These are phyloP conservation scores for Eurystomus gularis DNA, from an alignment of 2,113 vertebrate species.

Conservation along the genomic window DNA sequence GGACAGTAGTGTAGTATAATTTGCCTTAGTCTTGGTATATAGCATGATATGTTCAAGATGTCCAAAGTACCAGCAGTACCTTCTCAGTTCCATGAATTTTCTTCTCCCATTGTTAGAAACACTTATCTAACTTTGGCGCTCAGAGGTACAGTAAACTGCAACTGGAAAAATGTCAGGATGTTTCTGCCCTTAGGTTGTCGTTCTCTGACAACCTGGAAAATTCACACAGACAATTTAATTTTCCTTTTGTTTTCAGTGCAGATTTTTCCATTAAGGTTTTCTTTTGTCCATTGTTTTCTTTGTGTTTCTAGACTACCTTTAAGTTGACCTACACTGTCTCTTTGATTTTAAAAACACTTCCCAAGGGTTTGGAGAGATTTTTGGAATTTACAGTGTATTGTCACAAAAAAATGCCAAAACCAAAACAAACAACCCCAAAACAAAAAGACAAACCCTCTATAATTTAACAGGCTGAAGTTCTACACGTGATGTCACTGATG, in stretches of 20 bases:
- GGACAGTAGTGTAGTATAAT: not conserved
- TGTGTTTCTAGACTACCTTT: not conserved
- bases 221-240: not conserved
- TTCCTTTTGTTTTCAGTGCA: not conserved
- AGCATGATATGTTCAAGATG: not conserved
- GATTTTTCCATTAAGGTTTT: not conserved
- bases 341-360: not conserved
- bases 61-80: not conserved
- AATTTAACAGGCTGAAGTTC: not conserved
- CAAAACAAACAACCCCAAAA: fast-evolving
- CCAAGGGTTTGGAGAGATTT: not conserved
- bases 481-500: not conserved
- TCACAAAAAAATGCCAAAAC: not conserved
- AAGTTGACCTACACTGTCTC: not conserved
- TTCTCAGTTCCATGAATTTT: not conserved
- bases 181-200: not conserved
- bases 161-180: too few species aligned
- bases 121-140: not conserved
- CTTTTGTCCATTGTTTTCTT: not conserved
- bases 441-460: not conserved
- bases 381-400: not conserved
- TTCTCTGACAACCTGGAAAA: not conserved
- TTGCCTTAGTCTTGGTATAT: not conserved
- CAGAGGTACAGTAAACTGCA: too few species aligned
- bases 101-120: not conserved